These are phyloP conservation scores for Metopia argyrocephala DNA, from an alignment of 2,888 invertebrate species.

Conservation along the genomic window DNA sequence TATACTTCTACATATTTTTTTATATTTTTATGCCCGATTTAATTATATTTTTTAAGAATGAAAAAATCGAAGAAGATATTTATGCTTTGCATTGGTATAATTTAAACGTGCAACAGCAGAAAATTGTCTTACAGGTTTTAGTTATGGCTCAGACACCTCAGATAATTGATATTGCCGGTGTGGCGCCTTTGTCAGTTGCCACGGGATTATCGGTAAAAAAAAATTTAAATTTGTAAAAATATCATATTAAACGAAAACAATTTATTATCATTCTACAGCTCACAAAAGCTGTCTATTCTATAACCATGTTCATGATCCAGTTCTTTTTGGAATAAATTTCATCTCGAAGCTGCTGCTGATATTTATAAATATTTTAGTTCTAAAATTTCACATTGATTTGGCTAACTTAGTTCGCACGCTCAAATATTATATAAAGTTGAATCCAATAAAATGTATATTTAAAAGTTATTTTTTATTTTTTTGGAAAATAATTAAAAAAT, in stretches of 20 bases:
- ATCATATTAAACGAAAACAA: background rate
- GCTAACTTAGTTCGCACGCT: no score
- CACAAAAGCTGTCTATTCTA: conserved; percentile 48
- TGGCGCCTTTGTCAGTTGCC: conserved; percentile 63
- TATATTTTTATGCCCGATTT: background rate
- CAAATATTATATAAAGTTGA: no score
- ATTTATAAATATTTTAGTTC: no score
- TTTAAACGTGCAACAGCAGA: conserved; percentile 60
- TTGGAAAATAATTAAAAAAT: no score
- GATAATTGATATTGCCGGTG: conserved; percentile 63
- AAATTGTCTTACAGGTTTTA: conserved; percentile 62
- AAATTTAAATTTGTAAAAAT: no score
- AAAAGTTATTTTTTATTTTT: no score
- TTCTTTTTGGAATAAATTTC: conserved; percentile 21
- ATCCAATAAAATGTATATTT: no score
- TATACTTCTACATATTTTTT: background rate
- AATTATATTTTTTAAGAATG: conserved; percentile 66
- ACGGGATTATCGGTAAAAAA: conserved; percentile 64
- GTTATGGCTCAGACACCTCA: conserved; percentile 57
- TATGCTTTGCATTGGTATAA: conserved; percentile 66
- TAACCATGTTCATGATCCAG: conserved; percentile 53
- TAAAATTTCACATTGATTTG: no score
- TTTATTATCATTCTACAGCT: conserved; percentile 29
- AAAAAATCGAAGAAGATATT: conserved; percentile 58
- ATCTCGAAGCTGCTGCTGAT: no score